phyloP scores from a whole-genome alignment of 1,140 invertebrate genomes.

The Metaphire vulgaris region DNA sequence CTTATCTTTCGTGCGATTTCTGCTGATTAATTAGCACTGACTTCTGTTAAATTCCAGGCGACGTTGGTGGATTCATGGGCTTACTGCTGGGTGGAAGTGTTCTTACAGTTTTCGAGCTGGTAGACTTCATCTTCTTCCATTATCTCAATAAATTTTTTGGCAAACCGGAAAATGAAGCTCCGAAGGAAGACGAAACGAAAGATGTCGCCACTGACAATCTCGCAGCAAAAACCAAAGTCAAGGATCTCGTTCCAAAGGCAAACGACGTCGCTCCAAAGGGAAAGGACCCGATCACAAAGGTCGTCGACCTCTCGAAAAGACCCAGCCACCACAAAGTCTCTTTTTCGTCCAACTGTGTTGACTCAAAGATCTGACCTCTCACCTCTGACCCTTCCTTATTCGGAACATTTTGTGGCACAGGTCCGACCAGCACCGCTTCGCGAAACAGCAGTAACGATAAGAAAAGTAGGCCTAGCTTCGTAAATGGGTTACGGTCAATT shows the following conservation, averaged over 20 bases:
- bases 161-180: not conserved
- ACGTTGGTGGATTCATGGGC: conserved; percentile 19
- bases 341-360: not conserved
- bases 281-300: too few species aligned
- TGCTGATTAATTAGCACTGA: too few species aligned
- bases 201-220: conserved; percentile 4
- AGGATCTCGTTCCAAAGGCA: not conserved
- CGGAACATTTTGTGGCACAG: too few species aligned
- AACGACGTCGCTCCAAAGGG: too few species aligned
- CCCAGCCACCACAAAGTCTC: not conserved
- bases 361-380: too few species aligned
- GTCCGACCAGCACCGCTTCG: too few species aligned
- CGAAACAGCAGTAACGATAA: too few species aligned
- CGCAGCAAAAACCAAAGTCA: not conserved
- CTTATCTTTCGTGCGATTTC: too few species aligned
- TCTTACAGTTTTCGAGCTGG: conserved; percentile 8
- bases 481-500: too few species aligned
- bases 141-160: conserved; percentile 1
- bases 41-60: not conserved
- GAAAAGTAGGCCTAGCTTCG: too few species aligned
- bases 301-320: too few species aligned
- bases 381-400: too few species aligned
- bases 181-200: conserved; percentile 3
- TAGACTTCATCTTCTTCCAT: conserved; percentile 15
- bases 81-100: conserved; percentile 14